Evolutionary conservation across 2,888 invertebrate species (phyloP).

Genomic region (Pollenia griseotomentosa): DNA sequence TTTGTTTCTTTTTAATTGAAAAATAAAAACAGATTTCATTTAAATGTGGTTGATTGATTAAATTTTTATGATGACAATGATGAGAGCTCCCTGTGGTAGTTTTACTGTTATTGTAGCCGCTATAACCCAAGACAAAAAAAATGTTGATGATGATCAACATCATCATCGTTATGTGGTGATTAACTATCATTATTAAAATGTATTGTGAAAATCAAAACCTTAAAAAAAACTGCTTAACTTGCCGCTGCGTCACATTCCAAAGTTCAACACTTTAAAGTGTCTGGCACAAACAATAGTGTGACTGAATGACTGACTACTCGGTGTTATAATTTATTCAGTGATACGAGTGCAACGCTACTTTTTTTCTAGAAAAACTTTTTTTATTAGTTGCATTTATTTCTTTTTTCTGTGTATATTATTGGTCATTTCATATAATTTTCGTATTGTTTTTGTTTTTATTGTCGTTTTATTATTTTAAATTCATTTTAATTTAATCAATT

Average conservation of each 20-base stretch:
- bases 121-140: background rate
- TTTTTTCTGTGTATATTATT: background rate
- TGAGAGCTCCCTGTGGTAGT: background rate
- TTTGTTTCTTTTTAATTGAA: no score
- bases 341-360: background rate
- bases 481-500: constrained; percentile 51
- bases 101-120: background rate
- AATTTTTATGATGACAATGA: constrained; percentile 7
- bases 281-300: constrained; percentile 26
- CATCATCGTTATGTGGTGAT: background rate
- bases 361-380: background rate
- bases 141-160: background rate
- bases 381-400: background rate
- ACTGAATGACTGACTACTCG: constrained; percentile 13
- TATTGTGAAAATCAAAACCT: constrained; percentile 5
- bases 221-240: constrained; percentile 13
- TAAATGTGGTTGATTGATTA: background rate
- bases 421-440: background rate
- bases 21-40: background rate
- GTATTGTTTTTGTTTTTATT: background rate
- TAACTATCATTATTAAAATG: constrained; percentile 30
- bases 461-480: constrained; percentile 44
- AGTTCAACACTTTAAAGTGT: constrained; percentile 59
- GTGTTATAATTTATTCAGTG: constrained; percentile 19
- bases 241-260: constrained; percentile 64